phyloP scores from a whole-genome alignment of 2,113 vertebrate genomes.

The Hucho hucho region DNA sequence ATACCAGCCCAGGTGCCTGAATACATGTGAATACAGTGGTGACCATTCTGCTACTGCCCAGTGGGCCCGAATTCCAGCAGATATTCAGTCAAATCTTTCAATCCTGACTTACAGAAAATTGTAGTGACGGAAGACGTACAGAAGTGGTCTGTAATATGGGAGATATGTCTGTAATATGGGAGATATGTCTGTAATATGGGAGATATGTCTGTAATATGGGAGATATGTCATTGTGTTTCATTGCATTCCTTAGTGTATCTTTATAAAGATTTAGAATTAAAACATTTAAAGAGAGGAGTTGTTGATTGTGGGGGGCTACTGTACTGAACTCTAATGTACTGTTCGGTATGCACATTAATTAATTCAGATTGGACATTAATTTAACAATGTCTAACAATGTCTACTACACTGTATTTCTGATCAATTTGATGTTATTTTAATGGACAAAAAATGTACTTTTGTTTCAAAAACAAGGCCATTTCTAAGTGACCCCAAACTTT shows the following conservation, averaged over 20 bases:
- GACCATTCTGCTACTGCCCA: slow-evolving; percentile 2
- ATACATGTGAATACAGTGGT: neutral
- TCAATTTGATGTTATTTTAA: no score
- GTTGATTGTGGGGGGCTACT: no score
- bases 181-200: no score
- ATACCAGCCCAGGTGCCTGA: no score
- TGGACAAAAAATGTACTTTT: no score
- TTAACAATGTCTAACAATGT: neutral
- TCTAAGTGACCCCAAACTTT: no score
- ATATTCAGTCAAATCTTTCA: neutral
- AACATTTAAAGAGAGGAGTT: neutral
- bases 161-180: no score
- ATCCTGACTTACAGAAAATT: neutral
- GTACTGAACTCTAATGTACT: neutral
- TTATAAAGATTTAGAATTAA: neutral
- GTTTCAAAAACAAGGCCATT: no score
- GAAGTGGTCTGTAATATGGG: neutral
- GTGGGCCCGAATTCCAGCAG: neutral
- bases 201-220: no score
- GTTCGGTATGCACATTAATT: neutral
- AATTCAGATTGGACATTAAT: neutral
- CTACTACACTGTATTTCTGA: no score
- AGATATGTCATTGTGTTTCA: no score
- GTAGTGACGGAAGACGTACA: neutral
- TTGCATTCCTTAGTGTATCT: neutral